Evolutionary conservation across 2,797 vertebrate genomes (phyloP), one percentile per base, ranked within the genome.

Genomic region (Poliocrania exsul): DNA sequence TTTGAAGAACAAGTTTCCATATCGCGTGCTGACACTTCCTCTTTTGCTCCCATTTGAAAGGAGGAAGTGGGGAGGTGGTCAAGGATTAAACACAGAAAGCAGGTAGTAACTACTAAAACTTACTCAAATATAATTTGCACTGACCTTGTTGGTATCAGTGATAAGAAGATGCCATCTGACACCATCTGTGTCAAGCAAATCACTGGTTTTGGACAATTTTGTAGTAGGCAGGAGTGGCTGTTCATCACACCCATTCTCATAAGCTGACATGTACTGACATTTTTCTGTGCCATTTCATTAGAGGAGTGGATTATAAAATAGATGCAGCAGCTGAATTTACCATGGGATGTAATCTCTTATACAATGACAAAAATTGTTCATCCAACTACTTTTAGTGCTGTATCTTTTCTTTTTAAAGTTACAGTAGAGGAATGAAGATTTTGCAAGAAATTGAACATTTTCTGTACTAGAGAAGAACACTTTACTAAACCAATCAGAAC

Each of bases 31-130:
- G 56, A 20, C 24, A 24, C 77, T 95, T 94, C 80, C 15, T 71
- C 40, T 88, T 92, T 90, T 13, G 1, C 44, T 86, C 53, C 33
- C 29, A 20, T 12, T 71, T 67, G 62, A 91, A 95, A 91, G 47
- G 58, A 93, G 57, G 67, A 95, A 88, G 26, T 85, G 46, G 37
- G 56, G 56, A 84, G 56, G 13, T 81, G 40, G 64, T 7, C 78
- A 60, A 86, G 47, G 56, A 37, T 90, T 77, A 94, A 96, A 74
- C 49, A 80, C 18, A 85, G 26, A 80, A 91, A 65, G 58, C 33
- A 65, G 15, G 38, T 40, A 88, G 38, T 56, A 81, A 33, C 86
- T 79, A 64, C n/a, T 81, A 61, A 70, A 91, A 81, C 37, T 70
- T 75, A 24, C 16, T 88, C 31, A 91, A 78, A 28, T 74, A 40